Percentiles rank a stretch among this genome's conserved stretches.
Evolutionary conservation across 2,888 invertebrate genomes (phyloP).

Genomic region (Mystacides longicornis): DNA sequence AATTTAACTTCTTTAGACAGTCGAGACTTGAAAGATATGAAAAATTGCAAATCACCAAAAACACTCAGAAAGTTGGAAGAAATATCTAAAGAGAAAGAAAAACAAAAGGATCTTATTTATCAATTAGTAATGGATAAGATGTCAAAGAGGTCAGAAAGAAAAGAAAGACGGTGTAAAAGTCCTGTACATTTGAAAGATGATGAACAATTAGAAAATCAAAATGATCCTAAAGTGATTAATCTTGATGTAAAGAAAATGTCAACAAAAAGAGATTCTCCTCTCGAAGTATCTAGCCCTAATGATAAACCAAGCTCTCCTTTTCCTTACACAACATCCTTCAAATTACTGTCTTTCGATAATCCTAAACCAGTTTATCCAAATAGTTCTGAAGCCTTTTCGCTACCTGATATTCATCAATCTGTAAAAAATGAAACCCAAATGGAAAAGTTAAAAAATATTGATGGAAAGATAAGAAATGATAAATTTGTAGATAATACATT

Average conservation of each 20-base stretch:
- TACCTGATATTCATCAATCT: constrained; percentile 39
- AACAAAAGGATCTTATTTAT: constrained; percentile 77
- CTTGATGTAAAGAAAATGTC: neutral
- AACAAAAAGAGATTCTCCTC: neutral
- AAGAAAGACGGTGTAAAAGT: constrained; percentile 49
- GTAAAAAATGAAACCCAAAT: constrained; percentile 35
- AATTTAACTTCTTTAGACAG: neutral
- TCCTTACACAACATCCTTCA: constrained; percentile 12
- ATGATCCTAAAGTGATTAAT: neutral
- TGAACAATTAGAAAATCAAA: neutral
- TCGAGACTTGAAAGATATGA: constrained; percentile 5
- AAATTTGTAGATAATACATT: constrained; percentile 27
- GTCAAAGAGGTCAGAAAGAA: constrained; percentile 56
- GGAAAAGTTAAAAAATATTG: constrained; percentile 45
- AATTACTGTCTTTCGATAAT: constrained; percentile 14
- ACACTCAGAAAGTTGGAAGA: constrained; percentile 64
- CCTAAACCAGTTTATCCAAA: constrained; percentile 27
- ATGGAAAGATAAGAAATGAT: constrained; percentile 50
- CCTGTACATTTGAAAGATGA: constrained; percentile 29
- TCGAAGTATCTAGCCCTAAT: neutral
- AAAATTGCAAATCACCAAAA: constrained; percentile 41
- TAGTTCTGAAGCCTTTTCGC: constrained; percentile 36
- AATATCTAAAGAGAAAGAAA: constrained; percentile 69
- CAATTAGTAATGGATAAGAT: constrained; percentile 77
- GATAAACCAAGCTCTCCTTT: neutral